Evolutionary conservation across 2,113 vertebrate species (phyloP), one percentile per base, ranked within the genome.

Genomic region (Phalacrocorax brasilianus): DNA sequence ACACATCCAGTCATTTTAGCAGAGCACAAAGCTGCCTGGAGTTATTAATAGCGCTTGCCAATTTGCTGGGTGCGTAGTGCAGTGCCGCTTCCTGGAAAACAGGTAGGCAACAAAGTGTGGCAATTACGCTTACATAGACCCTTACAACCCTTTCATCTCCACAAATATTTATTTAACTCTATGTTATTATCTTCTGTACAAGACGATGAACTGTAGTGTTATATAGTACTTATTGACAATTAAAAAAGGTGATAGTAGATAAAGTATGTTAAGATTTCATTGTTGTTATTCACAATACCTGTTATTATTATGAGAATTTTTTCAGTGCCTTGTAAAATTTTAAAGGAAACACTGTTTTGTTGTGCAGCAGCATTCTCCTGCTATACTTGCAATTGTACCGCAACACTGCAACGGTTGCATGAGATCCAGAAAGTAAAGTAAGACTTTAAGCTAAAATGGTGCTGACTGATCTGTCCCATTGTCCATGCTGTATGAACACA

Each of bases 1-100:
- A 82, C 81, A 67, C 17, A 75, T 40, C 53, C 91, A 45, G 65
- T 74, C 80, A 84, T 76, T 93, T 59, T 21, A 82, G 47, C 50
- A 55, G n/a, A 93, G 83, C 76, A 92, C 62, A 80, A 76, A 96
- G 88, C 91, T 89, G 83, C 85, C 83, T 53, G 45, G 28, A 67
- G 75, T 74, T 89, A 89, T 91, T 81, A 91, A 76, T 40, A 88
- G 75, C 2, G 13, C 40, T 45, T 82, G 94, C 82, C 74, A 47
- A 50, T 72, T 86, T 82, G 88, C 78, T 27, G 19, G 74, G 77
- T 67, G 47, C 59, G 84, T 55, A 80, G 50, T 14, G 52, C 47
- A 38, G 38, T 49, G 61, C 70, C n/a, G 45, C 58, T 55, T 84
- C 89, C 70, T 62, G 63, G 79, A 70, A 90, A 93, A 81, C 84